Conservation (phyloP, 2,113 vertebrate genomes). For the Rhadina sibilatrix region DNA sequence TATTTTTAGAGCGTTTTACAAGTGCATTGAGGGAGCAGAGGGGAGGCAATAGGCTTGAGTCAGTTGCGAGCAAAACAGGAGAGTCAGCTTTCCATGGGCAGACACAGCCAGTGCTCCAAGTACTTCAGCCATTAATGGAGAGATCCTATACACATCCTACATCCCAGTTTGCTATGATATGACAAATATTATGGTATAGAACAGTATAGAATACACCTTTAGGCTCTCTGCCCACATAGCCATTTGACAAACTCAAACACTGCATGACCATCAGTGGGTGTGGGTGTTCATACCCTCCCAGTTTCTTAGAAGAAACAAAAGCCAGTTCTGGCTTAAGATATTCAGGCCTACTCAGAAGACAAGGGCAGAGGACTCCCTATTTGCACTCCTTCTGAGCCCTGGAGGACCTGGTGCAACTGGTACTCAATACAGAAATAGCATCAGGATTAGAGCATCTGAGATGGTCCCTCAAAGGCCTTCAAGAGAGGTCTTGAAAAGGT, state of each 20-base stretch:
- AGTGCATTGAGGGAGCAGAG: not conserved
- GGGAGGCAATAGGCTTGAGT: not conserved
- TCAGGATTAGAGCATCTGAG: not conserved
- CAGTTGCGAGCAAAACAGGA: not conserved
- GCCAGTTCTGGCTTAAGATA: not conserved
- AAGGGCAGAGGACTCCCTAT: not conserved
- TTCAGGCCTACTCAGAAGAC: not conserved
- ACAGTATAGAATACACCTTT: not conserved
- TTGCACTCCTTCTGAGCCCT: not conserved
- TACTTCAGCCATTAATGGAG: too few relatives aligned
- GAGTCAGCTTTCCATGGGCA: not conserved
- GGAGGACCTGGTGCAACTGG: not conserved
- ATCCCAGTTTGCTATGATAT: not conserved
- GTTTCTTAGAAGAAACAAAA: not conserved
- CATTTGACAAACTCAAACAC: not conserved
- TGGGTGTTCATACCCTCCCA: not conserved
- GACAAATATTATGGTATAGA: not conserved
- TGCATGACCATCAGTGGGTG: too few relatives aligned
- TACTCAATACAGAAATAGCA: not conserved
- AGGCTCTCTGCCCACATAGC: not conserved
- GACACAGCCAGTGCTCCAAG: not conserved
- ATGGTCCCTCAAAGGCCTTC: conserved; percentile 9
- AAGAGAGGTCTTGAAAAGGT: conserved; percentile 27
- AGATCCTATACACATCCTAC: not conserved
- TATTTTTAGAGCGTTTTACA: not conserved